Evolutionary conservation across 2,888 invertebrate genomes (phyloP).

Genomic region (Brachyptera putata): DNA sequence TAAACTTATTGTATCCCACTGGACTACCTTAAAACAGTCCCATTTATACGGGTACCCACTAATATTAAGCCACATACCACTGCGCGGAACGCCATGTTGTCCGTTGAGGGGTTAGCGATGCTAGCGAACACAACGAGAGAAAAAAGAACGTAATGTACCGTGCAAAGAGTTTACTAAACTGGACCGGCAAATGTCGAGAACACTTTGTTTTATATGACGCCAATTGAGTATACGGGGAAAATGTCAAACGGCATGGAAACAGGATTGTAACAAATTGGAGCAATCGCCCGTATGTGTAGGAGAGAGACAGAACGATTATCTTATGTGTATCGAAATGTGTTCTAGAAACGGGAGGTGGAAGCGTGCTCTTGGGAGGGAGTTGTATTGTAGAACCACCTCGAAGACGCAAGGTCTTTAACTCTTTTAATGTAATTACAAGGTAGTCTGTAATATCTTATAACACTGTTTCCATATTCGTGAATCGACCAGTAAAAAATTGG

Average conservation of each 20-base stretch:
- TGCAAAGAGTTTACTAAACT: constrained; percentile 22
- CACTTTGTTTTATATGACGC: constrained; percentile 30
- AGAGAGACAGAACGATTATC: background rate
- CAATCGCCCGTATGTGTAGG: constrained; percentile 2
- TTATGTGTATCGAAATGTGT: background rate
- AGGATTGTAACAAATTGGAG: constrained; percentile 14
- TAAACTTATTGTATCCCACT: too few relatives aligned
- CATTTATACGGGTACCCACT: too few relatives aligned
- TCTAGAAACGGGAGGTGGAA: background rate
- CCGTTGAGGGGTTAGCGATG: background rate
- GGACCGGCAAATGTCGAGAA: constrained; percentile 22
- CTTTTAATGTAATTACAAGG: constrained; percentile 5
- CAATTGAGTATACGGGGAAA: constrained; percentile 20
- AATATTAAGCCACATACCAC: constrained; percentile 26
- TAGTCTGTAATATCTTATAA: background rate
- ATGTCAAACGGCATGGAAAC: constrained; percentile 23
- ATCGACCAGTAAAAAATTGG: too few relatives aligned
- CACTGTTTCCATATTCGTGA: background rate
- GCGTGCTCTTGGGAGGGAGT: constrained; percentile 2
- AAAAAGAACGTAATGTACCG: background rate
- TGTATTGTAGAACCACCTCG: background rate
- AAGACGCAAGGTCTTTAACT: background rate
- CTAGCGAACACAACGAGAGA: background rate
- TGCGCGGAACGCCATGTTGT: constrained; percentile 22
- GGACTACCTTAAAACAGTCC: too few relatives aligned